Percentiles rank a stretch among this genome's conserved stretches.
Evolutionary conservation across 2,797 vertebrate genomes (phyloP).

Genomic region (Channallabes apus): DNA sequence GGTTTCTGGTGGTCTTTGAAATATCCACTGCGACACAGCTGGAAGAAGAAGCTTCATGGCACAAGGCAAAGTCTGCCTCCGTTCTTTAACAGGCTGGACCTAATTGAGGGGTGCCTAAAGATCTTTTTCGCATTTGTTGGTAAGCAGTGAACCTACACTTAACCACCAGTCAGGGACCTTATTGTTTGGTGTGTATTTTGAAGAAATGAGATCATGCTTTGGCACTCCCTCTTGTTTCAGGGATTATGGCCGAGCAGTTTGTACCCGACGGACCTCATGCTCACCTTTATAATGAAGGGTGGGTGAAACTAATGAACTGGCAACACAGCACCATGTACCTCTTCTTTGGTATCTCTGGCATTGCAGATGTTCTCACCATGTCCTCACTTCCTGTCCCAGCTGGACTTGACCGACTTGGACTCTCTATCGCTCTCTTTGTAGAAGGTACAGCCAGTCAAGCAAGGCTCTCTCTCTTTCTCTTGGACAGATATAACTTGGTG

Average conservation of each 20-base stretch:
- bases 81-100: slow-evolving; percentile 73
- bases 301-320: slow-evolving; percentile 98
- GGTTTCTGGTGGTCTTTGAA: slow-evolving; percentile 91
- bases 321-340: slow-evolving; percentile 98
- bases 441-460: slow-evolving; percentile 79
- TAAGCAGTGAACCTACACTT: slow-evolving; percentile 63
- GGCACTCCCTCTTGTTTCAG: slow-evolving; percentile 63
- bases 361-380: slow-evolving; percentile 72
- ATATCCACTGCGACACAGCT: slow-evolving; percentile 72
- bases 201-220: not conserved
- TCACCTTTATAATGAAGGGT: slow-evolving; percentile 74
- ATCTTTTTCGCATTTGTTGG: slow-evolving; percentile 79
- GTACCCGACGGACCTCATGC: slow-evolving; percentile 90
- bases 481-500: not conserved
- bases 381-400: slow-evolving; percentile 64
- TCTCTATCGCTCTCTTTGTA: slow-evolving; percentile 81
- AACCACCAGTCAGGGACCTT: not conserved
- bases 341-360: slow-evolving; percentile 85
- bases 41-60: slow-evolving; percentile 63
- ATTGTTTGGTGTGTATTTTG: not conserved
- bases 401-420: slow-evolving; percentile 79
- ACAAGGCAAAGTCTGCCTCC: slow-evolving; percentile 39
- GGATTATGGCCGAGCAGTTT: slow-evolving; percentile 94
- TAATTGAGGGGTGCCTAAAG: slow-evolving; percentile 79
- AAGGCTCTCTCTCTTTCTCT: not conserved